These are phyloP conservation scores for Aspidiotus destructor DNA, from an alignment of 2,888 invertebrate species.

Conservation along the genomic window DNA sequence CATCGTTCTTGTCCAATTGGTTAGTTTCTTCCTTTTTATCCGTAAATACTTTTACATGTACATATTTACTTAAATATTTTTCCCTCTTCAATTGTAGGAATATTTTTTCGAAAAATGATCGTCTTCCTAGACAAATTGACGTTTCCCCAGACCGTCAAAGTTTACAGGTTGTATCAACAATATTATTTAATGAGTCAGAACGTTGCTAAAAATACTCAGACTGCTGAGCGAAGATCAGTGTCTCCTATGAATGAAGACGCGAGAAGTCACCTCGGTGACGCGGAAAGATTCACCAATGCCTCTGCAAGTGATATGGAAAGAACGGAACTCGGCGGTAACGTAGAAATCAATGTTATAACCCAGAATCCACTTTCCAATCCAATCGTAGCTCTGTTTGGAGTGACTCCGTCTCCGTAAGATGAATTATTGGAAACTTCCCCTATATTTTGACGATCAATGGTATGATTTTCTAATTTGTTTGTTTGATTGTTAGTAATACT, in stretches of 20 bases:
- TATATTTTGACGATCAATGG: background rate
- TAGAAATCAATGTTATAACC: constrained; percentile 22
- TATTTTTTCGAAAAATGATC: constrained; percentile 71
- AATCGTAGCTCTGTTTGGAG: constrained; percentile 22
- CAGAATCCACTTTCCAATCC: constrained; percentile 25
- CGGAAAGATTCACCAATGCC: background rate
- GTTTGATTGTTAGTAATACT: constrained; percentile 4
- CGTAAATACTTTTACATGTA: background rate
- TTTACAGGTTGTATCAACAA: constrained; percentile 45
- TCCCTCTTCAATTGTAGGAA: constrained; percentile 6
- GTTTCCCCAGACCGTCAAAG: constrained; percentile 64
- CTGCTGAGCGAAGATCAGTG: background rate
- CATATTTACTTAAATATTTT: background rate
- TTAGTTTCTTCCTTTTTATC: constrained; percentile 35
- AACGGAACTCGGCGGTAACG: background rate
- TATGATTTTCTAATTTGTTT: background rate
- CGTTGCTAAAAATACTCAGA: background rate
- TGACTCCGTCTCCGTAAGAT: constrained; percentile 22
- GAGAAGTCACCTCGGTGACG: background rate
- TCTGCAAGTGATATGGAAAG: constrained; percentile 11
- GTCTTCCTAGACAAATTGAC: constrained; percentile 72
- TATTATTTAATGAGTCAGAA: constrained; percentile 48
- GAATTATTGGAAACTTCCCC: background rate
- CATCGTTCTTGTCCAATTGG: constrained; percentile 50
- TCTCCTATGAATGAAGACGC: constrained; percentile 9